Conservation (phyloP, 2,797 vertebrate species). For the Smutsia temminckii region DNA sequence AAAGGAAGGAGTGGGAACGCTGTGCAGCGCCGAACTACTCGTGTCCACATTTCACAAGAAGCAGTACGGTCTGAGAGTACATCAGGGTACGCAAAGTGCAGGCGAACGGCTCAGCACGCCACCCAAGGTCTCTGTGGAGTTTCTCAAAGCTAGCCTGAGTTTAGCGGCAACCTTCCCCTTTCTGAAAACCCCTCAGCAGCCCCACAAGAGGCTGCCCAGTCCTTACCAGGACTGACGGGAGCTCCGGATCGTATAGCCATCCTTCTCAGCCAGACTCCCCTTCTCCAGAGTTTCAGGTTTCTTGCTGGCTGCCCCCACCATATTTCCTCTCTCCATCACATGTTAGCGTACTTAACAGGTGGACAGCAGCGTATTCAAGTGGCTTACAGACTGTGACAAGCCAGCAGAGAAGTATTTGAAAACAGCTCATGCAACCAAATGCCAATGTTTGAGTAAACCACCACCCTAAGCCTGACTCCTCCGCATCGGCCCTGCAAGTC, state of each 20-base stretch:
- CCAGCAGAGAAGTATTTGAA: slow-evolving; percentile 23
- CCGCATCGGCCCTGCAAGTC: not conserved
- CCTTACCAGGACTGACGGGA: not conserved
- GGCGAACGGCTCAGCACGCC: slow-evolving; percentile 69
- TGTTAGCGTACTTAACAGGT: slow-evolving; percentile 77
- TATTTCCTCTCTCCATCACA: slow-evolving; percentile 80
- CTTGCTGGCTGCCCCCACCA: slow-evolving; percentile 74
- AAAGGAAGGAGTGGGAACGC: slow-evolving; percentile 76
- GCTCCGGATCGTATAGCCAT: not conserved
- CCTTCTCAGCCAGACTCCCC: slow-evolving; percentile 80
- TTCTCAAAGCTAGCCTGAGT: not conserved
- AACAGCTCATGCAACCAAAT: slow-evolving; percentile 29
- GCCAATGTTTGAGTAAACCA: slow-evolving; percentile 7
- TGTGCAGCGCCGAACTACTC: slow-evolving; percentile 80
- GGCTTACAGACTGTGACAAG: not conserved
- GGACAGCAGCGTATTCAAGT: slow-evolving; percentile 57
- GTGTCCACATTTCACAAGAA: slow-evolving; percentile 83
- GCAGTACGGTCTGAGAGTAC: slow-evolving; percentile 82
- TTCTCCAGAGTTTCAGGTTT: slow-evolving; percentile 82
- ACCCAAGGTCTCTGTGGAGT: slow-evolving; percentile 51
- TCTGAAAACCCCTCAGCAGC: not conserved
- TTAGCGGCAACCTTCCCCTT: not conserved
- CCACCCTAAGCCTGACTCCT: not conserved
- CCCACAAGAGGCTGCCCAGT: not conserved
- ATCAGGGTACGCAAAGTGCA: slow-evolving; percentile 79